Evolutionary conservation across 2,888 invertebrate genomes (phyloP), one percentile per base, ranked within the genome.

Genomic region (Perizoma flavofasciatum): DNA sequence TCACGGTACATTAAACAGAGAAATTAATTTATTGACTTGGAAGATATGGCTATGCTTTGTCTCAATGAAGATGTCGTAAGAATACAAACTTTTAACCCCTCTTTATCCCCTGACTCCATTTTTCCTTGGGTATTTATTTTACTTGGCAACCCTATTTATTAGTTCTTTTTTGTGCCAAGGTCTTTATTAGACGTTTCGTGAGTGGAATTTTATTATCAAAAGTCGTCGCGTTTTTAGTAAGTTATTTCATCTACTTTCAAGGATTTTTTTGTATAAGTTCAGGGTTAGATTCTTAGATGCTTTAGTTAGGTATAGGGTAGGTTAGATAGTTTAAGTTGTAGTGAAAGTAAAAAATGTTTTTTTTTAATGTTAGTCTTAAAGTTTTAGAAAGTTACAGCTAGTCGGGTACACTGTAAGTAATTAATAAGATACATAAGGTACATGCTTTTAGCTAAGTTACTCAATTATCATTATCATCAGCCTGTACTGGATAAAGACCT

Each of bases 1-100:
- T 74, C 67, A 75, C 81, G 69, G 69, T 74, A 79, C 81, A 81
- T 80, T 82, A 79, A 66, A 52, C 73, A 53, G 69, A 49, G 53
- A 73, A 72, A 77, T 78, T 77, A 79, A 79, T 79, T 77, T 79
- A 78, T 76, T 68, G 72, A 65, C 66, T 68, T 56, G 72, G 72
- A 75, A 78, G 75, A 77, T 73, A 77, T 63, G 69, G 55, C 50
- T 57, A 63, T 52, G 66, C 63, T 72, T 74, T 67, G 69, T 73
- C 69, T 68, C 61, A 68, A 66, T 49, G 53, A 61, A 59, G 48
- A 55, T 61, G 54, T 52, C 37, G 35, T 22, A 50, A 46, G 43
- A 47, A 54, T 33, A 41, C 8, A n/a, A 32, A 5, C 49, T 10
- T 7, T 10, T 1, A n/a, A 8, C 11, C 33, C 34, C 10, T 10